Base-by-base conservation (phyloP, 2,113 vertebrate genomes). In the Dasyornis broadbenti region DNA sequence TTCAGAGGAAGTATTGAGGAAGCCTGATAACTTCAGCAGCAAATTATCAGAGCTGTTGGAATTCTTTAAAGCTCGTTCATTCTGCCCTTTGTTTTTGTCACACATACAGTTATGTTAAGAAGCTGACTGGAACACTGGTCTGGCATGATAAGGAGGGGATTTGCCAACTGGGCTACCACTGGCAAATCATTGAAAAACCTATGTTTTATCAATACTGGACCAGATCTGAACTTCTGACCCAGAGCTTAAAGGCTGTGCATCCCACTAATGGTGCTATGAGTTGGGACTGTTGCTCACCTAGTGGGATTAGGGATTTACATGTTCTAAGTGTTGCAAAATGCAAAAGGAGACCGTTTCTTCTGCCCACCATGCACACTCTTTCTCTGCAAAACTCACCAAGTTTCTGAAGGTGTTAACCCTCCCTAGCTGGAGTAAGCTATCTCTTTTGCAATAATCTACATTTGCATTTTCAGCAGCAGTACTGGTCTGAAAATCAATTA, bases 21-120 rank as follows among this genome's bases (percentile, higher is more conserved):
- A 73, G 24, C 7, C 57, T 50, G 24, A 3, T 77, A 44, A 21
- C 26, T n/a, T 8, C 35, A 77, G 77, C 47, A 47, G 28, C 16
- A 83, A 44, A 47, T 81, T 10, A 12, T 22, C 42, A 82, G 15
- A 73, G 24, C 45, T 70, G 7, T 7, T 82, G 50, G 31, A 73
- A 52, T 69, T 44, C 63, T 56, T 68, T 44, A 69, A 72, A 65
- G 12, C 31, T 80, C 63, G 31, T 28, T 86, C 17, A 1, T 27
- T 75, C n/a, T 13, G 22, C 49, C 57, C 16, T 15, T 8, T 66
- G 65, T 44, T 52, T 60, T 69, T 35, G 31, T 47, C 13, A 16
- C 21, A 7, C 0, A 0, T 28, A 10, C 23, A 42, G 11, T 88
- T 80, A 9, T 0, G 9, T 49, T 45, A 54, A 21, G 79, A 22